phyloP scores from a whole-genome alignment of 1,140 invertebrate genomes.

The Eubasilissa regina region DNA sequence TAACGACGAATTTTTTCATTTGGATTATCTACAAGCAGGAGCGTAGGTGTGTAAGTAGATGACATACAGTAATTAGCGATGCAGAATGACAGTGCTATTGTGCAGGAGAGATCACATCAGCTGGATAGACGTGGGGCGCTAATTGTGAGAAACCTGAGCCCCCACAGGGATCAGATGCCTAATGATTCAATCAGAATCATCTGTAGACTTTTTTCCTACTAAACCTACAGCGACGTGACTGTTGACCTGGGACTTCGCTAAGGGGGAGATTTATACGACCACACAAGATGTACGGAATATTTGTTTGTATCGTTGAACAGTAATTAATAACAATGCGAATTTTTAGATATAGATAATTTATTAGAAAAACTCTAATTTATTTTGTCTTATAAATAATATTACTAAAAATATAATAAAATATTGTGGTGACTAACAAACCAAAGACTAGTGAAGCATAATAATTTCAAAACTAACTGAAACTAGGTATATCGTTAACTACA shows the following conservation, averaged over 20 bases:
- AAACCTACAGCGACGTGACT: slow-evolving; percentile 7
- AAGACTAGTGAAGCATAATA: too few species aligned
- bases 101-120: slow-evolving; percentile 32
- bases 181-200: slow-evolving; percentile 36
- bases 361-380: too few species aligned
- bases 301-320: too few species aligned
- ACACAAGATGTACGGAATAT: neutral
- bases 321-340: too few species aligned
- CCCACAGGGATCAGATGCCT: slow-evolving; percentile 7
- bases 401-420: too few species aligned
- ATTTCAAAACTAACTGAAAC: too few species aligned
- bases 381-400: too few species aligned
- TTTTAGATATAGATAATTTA: too few species aligned
- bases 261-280: slow-evolving; percentile 7
- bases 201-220: slow-evolving; percentile 34
- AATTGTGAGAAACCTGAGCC: slow-evolving; percentile 25
- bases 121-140: slow-evolving; percentile 22
- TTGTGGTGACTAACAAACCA: too few species aligned
- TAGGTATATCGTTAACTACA: too few species aligned
- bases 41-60: neutral
- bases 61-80: slow-evolving; percentile 17
- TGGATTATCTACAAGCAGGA: too few species aligned
- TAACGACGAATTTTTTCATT: neutral
- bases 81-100: slow-evolving; percentile 21
- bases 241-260: neutral